Evolutionary conservation across 2,888 invertebrate species (phyloP).

Genomic region (Cheilosia pagana): DNA sequence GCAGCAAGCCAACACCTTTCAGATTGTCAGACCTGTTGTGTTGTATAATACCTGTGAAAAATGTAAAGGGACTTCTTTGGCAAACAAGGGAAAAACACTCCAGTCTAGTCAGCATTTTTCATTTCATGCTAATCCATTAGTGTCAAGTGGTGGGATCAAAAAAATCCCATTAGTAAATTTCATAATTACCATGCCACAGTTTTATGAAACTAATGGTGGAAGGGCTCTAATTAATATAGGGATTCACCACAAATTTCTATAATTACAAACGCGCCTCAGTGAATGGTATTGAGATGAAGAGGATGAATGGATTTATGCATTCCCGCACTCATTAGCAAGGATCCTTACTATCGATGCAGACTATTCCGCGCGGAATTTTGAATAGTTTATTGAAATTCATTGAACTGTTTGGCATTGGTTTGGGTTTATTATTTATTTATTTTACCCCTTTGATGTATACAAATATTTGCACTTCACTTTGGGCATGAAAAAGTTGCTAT

Average conservation of each 20-base stretch:
- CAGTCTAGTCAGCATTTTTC: background rate
- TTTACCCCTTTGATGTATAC: background rate
- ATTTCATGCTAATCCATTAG: slow-evolving; percentile 1
- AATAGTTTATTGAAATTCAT: slow-evolving; percentile 53
- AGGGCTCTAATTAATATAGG: slow-evolving; percentile 5
- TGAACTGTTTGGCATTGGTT: slow-evolving; percentile 34
- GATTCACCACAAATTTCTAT: slow-evolving; percentile 6
- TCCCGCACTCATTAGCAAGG: slow-evolving; percentile 6
- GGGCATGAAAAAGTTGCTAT: background rate
- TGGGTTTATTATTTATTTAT: background rate
- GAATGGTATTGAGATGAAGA: slow-evolving; percentile 21
- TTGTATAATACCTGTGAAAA: no score
- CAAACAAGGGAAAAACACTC: background rate
- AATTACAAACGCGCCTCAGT: slow-evolving; percentile 1
- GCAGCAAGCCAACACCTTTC: slow-evolving; percentile 39
- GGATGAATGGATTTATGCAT: slow-evolving; percentile 28
- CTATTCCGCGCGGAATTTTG: background rate
- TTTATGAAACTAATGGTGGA: background rate
- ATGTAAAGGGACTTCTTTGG: background rate
- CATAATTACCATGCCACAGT: background rate
- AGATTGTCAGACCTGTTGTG: slow-evolving; percentile 4
- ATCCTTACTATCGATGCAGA: slow-evolving; percentile 16
- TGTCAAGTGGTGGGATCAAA: background rate
- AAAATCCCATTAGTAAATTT: background rate
- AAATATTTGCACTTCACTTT: slow-evolving; percentile 3